Evolutionary conservation across 1,140 invertebrate species (phyloP), one percentile per base, ranked within the genome.

Genomic region (Bombus terrestris): DNA sequence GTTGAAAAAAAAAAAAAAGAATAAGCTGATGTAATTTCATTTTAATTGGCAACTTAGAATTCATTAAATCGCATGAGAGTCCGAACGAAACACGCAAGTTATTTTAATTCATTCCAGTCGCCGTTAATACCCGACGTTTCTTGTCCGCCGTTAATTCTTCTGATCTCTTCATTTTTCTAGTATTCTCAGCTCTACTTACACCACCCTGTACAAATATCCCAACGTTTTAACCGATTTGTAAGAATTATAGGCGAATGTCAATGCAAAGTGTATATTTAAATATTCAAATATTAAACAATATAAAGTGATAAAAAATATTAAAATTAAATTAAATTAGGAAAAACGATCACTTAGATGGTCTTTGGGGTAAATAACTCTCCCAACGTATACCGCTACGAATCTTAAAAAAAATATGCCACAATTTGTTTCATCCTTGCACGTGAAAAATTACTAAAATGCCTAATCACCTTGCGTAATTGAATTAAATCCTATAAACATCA

Each of bases 61-160:
- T 78, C 28, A 66, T 78, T 78, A 66, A 75, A 75, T 37, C 74
- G 43, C 74, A 28, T 28, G 25, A 12, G 25, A 72, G 69, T 72
- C 39, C 35, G 25, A 32, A n/a, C n/a, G n/a, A 3, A 32, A 47
- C 41, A 47, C n/a, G 71, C 39, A 22, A 53, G 18, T 53, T 53
- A 18, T 53, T 8, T 53, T 22, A 53, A 53, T 53, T 53, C 39
- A 41, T n/a, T 66, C 5, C 41, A 39, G 9, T 35, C 12, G 68
- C 68, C n/a, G 12, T 47, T 74, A 53, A 47, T 47, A 35, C 2
- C 43, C 12, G 8, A 13, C 25, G 43, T 9, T 18, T 47, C 28
- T 18, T 13, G 5, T n/a, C 2, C 35, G 32, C 1, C 35, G 22
- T 76, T 39, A 76, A 59, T 76, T 76, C 37, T 37, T 75, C 35